A percentile compares a stretch with the other conserved stretches of the same genome.
phyloP scores from a whole-genome alignment of 2,113 vertebrate genomes.

The Sitta europaea region DNA sequence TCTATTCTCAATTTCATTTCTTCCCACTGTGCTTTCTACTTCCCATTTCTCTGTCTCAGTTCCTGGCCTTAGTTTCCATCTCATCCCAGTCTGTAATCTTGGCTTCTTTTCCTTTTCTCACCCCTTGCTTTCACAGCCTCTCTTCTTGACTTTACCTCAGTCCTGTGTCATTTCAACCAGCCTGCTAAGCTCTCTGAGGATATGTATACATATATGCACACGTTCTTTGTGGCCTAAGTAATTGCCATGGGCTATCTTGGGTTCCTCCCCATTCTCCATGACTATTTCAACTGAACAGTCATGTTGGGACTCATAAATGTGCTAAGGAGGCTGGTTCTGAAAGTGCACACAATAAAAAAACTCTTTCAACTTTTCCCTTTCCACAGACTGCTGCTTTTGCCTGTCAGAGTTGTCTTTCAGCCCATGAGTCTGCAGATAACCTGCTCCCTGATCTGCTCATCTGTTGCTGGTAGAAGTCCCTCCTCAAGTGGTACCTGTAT shows the following conservation, averaged over 20 bases:
- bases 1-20: neutral
- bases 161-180: neutral
- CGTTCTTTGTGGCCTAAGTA: neutral
- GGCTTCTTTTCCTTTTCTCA: neutral
- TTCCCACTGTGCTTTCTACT: neutral
- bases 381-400: neutral
- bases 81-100: neutral
- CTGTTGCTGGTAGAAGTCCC: constrained; percentile 30
- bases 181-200: neutral
- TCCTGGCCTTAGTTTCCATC: neutral
- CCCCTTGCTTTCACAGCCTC: neutral
- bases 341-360: constrained; percentile 4
- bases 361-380: neutral
- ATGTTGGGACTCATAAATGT: constrained; percentile 12
- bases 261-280: neutral
- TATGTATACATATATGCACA: neutral
- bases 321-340: constrained; percentile 39
- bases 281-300: constrained; percentile 1
- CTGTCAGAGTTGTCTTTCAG: neutral
- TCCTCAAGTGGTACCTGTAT: neutral
- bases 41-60: neutral
- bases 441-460: neutral
- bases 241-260: neutral
- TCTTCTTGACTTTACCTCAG: neutral
- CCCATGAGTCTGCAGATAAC: neutral